These are phyloP conservation scores for Drosophila sp. DNA, from an alignment of 1,140 invertebrate genomes.

Conservation along the genomic window DNA sequence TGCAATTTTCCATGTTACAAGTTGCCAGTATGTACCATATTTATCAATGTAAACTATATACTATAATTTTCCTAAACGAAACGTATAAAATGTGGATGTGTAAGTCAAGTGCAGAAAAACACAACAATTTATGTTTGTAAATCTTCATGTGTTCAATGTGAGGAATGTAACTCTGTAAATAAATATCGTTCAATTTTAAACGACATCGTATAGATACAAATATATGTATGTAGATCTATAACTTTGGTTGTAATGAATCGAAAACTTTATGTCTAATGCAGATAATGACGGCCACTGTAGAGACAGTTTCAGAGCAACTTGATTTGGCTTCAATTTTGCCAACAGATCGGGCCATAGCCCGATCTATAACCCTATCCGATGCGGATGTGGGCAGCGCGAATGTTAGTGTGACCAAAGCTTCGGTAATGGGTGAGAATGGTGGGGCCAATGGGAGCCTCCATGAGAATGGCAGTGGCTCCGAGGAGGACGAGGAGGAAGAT, in stretches of 20 bases:
- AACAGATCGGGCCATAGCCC: slow-evolving; percentile 92
- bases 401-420: slow-evolving; percentile 78
- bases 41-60: slow-evolving; percentile 53
- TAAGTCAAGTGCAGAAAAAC: slow-evolving; percentile 51
- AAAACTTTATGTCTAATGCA: slow-evolving; percentile 82
- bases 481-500: slow-evolving; percentile 87
- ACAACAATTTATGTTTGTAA: slow-evolving; percentile 25
- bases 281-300: slow-evolving; percentile 96
- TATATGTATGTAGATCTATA: slow-evolving; percentile 35
- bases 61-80: slow-evolving; percentile 31
- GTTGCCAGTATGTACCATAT: slow-evolving; percentile 39
- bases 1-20: slow-evolving; percentile 62
- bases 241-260: slow-evolving; percentile 13
- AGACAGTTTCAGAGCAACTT: slow-evolving; percentile 95
- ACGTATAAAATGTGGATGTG: slow-evolving; percentile 43
- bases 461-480: slow-evolving; percentile 87
- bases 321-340: slow-evolving; percentile 92
- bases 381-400: slow-evolving; percentile 88
- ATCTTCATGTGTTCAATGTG: slow-evolving; percentile 64
- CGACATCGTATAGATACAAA: slow-evolving; percentile 31
- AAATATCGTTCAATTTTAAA: slow-evolving; percentile 56
- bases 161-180: slow-evolving; percentile 50
- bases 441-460: slow-evolving; percentile 62
- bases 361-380: slow-evolving; percentile 94
- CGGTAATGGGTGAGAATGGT: slow-evolving; percentile 84